Evolutionary conservation across 2,888 invertebrate genomes (phyloP), one percentile per base, ranked within the genome.

Genomic region (Sinhomidia bicolor): DNA sequence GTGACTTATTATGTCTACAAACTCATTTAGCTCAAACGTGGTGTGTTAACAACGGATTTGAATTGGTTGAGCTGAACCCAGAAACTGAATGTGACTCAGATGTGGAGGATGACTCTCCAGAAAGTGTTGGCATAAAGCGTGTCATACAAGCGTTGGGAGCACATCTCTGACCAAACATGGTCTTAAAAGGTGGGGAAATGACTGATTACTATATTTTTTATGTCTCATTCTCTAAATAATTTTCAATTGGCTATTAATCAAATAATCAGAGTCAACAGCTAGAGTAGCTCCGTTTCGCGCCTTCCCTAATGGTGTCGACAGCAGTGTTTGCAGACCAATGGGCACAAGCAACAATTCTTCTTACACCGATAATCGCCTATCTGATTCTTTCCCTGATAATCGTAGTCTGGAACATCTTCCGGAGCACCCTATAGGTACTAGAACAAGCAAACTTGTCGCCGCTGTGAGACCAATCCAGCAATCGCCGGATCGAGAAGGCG

Each of bases 101-200:
- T 92, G 93, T 93, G 44, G 94, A 94, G 74, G 94, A 94, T 90
- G 94, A 94, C 89, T 95, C 95, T 92, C 93, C 93, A 62, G 96
- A 96, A 92, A 95, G 95, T 83, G 94, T 94, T 91, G 96, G 96
- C 3, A 95, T 96, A 14, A 95, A 95, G 44, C 94, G 96, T 93
- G 94, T 96, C 14, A 93, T 95, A 65, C 96, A 96, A 94, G 96
- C 96, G 68, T 93, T 97, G 44, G 95, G 96, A 92, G 95, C 96
- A 68, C 96, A 96, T 93, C 94, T 95, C 71, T 97, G 96, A 96
- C 95, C 96, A 29, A 96, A 96, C 93, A 94, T 96, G 90, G 93
- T 93, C 44, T 94, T 96, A 93, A 96, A 96, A 94, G 94, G 95
- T 94, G 91, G 90, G 10, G 51, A 6, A 9, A n/a, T n/a, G 41